Conservation (phyloP, 1,140 invertebrate genomes). For the Chymomyza costata region DNA sequence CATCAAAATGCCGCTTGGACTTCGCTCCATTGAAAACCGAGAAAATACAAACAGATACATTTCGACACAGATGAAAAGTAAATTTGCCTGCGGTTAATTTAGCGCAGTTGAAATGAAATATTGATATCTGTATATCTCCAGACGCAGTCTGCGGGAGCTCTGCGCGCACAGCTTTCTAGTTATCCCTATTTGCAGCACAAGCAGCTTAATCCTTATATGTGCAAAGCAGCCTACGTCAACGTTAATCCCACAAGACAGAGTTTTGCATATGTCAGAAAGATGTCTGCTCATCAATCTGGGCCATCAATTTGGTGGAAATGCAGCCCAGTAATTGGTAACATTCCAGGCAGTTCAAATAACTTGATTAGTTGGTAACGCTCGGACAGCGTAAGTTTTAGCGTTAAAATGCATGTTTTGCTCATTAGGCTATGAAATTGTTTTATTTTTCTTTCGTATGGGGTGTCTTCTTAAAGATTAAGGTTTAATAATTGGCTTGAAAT, state of each 20-base stretch:
- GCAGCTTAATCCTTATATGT: no score
- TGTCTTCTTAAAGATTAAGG: constrained; percentile 59
- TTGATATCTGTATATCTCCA: neutral
- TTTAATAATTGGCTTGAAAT: constrained; percentile 68
- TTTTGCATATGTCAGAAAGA: constrained; percentile 65
- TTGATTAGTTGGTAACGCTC: constrained; percentile 60
- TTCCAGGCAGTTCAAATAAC: constrained; percentile 50
- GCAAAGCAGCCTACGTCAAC: no score
- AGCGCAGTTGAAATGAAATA: constrained; percentile 33
- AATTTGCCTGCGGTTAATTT: constrained; percentile 65
- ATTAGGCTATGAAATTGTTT: constrained; percentile 60
- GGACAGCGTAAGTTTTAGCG: constrained; percentile 29
- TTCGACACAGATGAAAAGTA: constrained; percentile 18
- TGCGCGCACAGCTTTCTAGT: no score
- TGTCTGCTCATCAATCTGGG: constrained; percentile 41
- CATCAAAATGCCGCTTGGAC: constrained; percentile 65
- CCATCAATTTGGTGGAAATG: constrained; percentile 64
- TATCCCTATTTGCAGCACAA: no score
- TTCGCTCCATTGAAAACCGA: constrained; percentile 17
- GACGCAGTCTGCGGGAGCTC: no score
- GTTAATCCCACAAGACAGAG: constrained; percentile 64
- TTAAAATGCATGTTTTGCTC: constrained; percentile 59
- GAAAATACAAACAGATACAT: constrained; percentile 7
- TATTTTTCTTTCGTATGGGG: constrained; percentile 13
- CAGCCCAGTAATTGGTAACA: constrained; percentile 68